These are phyloP conservation scores for Oligia latruncula DNA, from an alignment of 2,888 invertebrate species.

Conservation along the genomic window DNA sequence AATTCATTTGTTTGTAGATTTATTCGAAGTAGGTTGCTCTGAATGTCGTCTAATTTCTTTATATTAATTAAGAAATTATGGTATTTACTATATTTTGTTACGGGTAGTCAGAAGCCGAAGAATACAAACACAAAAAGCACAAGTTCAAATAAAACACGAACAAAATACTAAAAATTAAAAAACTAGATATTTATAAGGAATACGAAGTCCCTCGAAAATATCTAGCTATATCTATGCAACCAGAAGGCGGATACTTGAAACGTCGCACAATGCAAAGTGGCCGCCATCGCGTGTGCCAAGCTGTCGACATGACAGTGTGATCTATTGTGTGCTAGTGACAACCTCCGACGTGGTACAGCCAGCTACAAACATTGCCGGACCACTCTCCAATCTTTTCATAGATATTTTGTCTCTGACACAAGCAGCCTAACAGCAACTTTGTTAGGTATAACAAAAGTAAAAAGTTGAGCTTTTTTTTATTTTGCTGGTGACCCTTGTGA, in stretches of 20 bases:
- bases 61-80: background rate
- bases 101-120: too few relatives aligned
- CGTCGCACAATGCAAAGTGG: constrained; percentile 43
- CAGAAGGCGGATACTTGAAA: constrained; percentile 44
- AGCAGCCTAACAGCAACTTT: too few relatives aligned
- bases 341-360: constrained; percentile 16
- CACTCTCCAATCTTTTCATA: background rate
- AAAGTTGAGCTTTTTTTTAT: too few relatives aligned
- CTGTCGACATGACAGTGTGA: constrained; percentile 25
- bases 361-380: background rate
- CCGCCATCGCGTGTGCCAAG: constrained; percentile 33
- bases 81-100: too few relatives aligned
- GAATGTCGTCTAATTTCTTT: background rate
- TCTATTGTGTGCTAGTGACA: constrained; percentile 41
- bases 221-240: background rate
- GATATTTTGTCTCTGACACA: background rate
- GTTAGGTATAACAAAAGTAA: too few relatives aligned
- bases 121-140: too few relatives aligned
- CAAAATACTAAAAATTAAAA: background rate
- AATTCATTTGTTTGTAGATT: constrained; percentile 40
- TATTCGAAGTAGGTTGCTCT: constrained; percentile 1
- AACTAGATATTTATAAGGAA: background rate
- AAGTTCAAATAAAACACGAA: background rate
- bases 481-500: too few relatives aligned
- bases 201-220: background rate